These are phyloP conservation scores for Andrena praecox DNA, from an alignment of 2,888 invertebrate species.

Conservation along the genomic window DNA sequence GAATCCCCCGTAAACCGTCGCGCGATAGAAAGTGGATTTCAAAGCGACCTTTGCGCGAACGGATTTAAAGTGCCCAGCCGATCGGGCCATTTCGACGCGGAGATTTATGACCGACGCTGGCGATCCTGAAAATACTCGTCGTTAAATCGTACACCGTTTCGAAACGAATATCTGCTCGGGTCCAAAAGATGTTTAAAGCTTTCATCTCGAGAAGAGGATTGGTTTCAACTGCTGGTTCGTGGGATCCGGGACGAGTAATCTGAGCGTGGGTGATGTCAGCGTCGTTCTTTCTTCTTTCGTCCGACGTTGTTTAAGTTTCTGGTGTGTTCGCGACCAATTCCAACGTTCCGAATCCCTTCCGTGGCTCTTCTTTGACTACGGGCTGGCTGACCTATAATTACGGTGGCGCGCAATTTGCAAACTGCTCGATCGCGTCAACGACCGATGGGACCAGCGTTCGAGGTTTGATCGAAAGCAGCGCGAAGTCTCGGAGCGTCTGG, in stretches of 20 bases:
- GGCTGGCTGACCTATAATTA: slow-evolving; percentile 69
- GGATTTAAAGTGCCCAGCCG: slow-evolving; percentile 1
- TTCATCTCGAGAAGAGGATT: too few species aligned
- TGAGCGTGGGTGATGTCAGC: too few species aligned
- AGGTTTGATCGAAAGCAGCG: slow-evolving; percentile 36
- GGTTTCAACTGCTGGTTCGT: too few species aligned
- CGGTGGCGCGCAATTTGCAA: slow-evolving; percentile 74
- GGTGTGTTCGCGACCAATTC: too few species aligned
- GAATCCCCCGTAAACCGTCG: background rate
- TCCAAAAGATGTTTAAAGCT: too few species aligned
- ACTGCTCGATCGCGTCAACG: slow-evolving; percentile 73
- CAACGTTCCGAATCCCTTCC: background rate
- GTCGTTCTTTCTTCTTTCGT: too few species aligned
- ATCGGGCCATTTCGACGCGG: background rate
- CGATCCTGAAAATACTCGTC: background rate
- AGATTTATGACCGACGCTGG: background rate
- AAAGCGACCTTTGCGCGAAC: slow-evolving; percentile 8
- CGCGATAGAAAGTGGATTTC: background rate
- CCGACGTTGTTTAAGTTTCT: too few species aligned
- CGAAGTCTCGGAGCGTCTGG: slow-evolving; percentile 26
- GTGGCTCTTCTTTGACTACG: slow-evolving; percentile 13
- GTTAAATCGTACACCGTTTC: background rate
- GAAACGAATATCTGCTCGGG: too few species aligned
- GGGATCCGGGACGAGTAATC: too few species aligned
- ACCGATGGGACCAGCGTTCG: slow-evolving; percentile 20